Conservation (phyloP, 2,888 invertebrate species). For the Cosmia trapezina region DNA sequence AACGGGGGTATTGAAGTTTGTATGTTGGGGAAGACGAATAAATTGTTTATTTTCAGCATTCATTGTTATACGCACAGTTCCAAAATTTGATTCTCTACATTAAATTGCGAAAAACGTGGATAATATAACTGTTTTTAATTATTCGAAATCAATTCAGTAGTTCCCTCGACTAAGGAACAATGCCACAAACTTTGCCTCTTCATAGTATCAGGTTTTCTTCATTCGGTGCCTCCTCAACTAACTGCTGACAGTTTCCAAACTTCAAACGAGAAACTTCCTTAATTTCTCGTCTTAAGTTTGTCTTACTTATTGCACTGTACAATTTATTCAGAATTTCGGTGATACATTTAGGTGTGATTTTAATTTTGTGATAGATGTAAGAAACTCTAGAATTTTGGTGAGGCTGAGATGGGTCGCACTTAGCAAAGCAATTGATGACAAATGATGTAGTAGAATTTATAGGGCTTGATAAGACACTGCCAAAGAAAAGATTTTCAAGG, state of each 20-base stretch:
- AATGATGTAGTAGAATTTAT: slow-evolving; percentile 12
- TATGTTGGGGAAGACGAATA: background rate
- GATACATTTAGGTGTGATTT: slow-evolving; percentile 17
- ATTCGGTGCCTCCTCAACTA: slow-evolving; percentile 53
- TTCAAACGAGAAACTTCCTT: slow-evolving; percentile 52
- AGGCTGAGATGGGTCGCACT: slow-evolving; percentile 11
- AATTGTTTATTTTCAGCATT: background rate
- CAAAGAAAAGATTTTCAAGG: background rate
- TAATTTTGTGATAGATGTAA: background rate
- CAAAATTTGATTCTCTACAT: background rate
- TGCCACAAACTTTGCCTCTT: slow-evolving; percentile 47
- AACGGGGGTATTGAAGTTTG: background rate
- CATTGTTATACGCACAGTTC: background rate
- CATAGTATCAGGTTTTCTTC: slow-evolving; percentile 57
- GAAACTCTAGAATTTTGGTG: background rate
- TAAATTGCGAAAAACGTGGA: background rate
- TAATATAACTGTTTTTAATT: slow-evolving; percentile 12
- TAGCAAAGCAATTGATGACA: slow-evolving; percentile 13
- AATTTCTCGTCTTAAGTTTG: slow-evolving; percentile 52
- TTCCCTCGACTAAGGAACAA: slow-evolving; percentile 32
- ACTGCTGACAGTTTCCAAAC: slow-evolving; percentile 56
- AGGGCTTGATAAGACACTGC: background rate
- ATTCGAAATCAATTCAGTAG: slow-evolving; percentile 39
- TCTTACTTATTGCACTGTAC: slow-evolving; percentile 40
- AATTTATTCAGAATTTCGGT: slow-evolving; percentile 32